phyloP scores from a whole-genome alignment of 2,888 invertebrate species.

The Punctoribates punctum region DNA sequence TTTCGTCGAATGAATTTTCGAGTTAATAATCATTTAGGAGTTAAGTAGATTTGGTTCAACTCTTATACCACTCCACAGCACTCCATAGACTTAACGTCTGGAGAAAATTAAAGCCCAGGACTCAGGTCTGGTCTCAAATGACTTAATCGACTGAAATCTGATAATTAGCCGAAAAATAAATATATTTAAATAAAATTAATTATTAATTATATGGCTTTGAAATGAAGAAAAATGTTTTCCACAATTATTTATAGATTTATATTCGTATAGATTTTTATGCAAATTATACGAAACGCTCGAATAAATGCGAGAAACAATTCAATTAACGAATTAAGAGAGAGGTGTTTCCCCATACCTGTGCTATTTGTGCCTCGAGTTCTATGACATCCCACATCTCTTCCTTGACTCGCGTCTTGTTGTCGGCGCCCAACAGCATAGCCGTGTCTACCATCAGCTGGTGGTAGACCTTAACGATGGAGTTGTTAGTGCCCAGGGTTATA shows the following conservation, averaged over 20 bases:
- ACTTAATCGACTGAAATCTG: background rate
- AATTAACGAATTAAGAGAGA: background rate
- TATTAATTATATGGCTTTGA: background rate
- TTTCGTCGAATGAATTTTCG: too few species aligned
- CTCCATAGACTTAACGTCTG: too few species aligned
- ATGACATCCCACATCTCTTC: slow-evolving; percentile 64
- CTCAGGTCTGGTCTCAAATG: background rate
- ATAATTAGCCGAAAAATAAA: background rate
- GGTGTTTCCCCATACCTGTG: too few species aligned
- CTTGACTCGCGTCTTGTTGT: slow-evolving; percentile 62
- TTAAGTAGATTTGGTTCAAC: too few species aligned
- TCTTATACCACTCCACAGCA: too few species aligned
- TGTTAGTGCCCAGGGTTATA: slow-evolving; percentile 63
- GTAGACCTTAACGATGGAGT: slow-evolving; percentile 72
- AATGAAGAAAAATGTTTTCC: background rate
- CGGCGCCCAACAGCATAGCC: slow-evolving; percentile 76
- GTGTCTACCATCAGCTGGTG: slow-evolving; percentile 66
- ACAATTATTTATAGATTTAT: background rate
- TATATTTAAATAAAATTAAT: background rate
- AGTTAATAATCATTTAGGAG: too few species aligned
- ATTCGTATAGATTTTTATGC: background rate
- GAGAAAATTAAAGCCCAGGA: too few species aligned
- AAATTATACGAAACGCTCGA: too few species aligned
- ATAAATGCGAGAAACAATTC: background rate
- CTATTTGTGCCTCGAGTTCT: slow-evolving; percentile 80